Percentiles rank a stretch among this genome's conserved stretches.
Conservation (phyloP, 2,113 vertebrate species). For the Phylloscopus trochiloides region DNA sequence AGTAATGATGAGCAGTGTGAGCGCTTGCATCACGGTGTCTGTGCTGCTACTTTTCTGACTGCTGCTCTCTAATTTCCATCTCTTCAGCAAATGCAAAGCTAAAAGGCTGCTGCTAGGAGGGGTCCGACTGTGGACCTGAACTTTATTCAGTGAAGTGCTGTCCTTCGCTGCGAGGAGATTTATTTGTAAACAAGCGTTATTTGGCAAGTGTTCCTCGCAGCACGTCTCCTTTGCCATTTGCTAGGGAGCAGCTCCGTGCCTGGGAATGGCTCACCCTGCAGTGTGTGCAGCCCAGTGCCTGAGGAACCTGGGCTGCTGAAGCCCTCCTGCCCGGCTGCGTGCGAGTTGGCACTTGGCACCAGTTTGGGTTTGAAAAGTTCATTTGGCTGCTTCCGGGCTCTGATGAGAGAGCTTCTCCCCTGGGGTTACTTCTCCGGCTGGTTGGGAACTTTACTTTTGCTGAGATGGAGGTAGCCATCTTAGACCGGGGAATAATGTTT, state of each 20-base stretch:
- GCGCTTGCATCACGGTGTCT: neutral
- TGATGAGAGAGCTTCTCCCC: neutral
- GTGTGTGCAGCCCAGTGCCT: slow-evolving; percentile 7
- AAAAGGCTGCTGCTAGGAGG: neutral
- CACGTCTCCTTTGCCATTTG: slow-evolving; percentile 57
- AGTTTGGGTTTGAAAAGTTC: slow-evolving; percentile 28
- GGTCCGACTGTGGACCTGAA: slow-evolving; percentile 35
- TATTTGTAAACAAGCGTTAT: slow-evolving; percentile 76
- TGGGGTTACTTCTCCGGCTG: neutral
- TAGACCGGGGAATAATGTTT: neutral
- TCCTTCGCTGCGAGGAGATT: slow-evolving; percentile 52
- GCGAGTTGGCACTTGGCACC: neutral
- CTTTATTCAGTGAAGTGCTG: slow-evolving; percentile 31
- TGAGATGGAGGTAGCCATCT: neutral
- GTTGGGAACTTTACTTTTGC: neutral
- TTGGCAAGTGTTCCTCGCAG: slow-evolving; percentile 70
- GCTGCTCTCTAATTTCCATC: neutral
- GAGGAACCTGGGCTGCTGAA: neutral
- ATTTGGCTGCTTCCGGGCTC: neutral
- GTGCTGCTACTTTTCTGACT: neutral
- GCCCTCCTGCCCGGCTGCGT: neutral
- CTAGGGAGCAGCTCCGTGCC: slow-evolving; percentile 29
- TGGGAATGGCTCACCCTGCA: slow-evolving; percentile 58
- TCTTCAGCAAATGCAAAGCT: neutral
- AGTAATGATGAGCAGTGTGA: neutral